Conservation (phyloP, 2,113 vertebrate species). For the Cepphus grylle region DNA sequence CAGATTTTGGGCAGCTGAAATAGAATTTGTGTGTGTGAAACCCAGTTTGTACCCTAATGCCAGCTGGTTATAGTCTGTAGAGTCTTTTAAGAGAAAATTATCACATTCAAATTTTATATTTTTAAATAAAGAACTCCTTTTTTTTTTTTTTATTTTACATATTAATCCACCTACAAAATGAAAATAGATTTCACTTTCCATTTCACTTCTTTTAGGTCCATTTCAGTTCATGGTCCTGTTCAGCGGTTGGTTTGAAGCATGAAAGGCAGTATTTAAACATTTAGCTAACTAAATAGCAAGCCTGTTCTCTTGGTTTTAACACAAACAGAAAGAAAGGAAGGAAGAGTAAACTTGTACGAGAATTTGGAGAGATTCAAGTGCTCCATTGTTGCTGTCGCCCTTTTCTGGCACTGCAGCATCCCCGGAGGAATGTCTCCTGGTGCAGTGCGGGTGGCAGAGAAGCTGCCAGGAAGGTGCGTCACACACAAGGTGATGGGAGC, state of each 20-base stretch:
- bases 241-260: neutral
- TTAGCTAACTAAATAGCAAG: neutral
- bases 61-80: neutral
- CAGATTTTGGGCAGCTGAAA: neutral
- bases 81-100: neutral
- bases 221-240: neutral
- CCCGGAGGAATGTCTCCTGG: fast-evolving
- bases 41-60: neutral
- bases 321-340: neutral
- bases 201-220: neutral
- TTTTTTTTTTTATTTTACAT: neutral
- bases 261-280: neutral
- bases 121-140: neutral
- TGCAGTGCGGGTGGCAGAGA: neutral
- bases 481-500: neutral
- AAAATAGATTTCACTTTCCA: neutral
- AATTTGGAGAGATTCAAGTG: neutral
- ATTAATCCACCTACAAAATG: neutral
- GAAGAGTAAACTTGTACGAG: neutral
- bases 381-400: neutral
- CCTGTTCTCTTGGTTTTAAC: neutral
- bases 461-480: neutral
- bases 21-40: neutral
- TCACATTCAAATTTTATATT: neutral
- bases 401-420: neutral